phyloP scores from a whole-genome alignment of 2,113 vertebrate species.

The Cyanistes caeruleus region DNA sequence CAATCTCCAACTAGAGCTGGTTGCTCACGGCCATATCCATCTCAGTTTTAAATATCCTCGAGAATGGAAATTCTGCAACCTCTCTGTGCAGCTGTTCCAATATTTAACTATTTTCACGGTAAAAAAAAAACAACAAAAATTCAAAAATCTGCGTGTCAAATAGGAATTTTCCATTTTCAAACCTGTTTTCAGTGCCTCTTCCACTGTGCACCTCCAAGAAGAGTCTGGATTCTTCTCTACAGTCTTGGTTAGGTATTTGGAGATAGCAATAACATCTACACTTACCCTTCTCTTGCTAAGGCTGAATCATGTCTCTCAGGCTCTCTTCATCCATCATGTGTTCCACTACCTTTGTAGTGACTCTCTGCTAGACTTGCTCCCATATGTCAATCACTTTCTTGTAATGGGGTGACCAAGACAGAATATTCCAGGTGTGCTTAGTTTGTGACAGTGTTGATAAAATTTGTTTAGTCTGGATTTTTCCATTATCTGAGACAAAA shows the following conservation, averaged over 20 bases:
- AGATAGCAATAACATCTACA: slow-evolving; percentile 2
- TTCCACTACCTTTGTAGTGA: background rate
- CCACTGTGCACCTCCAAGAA: background rate
- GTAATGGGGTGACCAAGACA: background rate
- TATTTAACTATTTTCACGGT: background rate
- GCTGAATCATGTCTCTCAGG: background rate
- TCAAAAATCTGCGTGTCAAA: fast-evolving
- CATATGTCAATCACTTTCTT: background rate
- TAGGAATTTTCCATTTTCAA: background rate
- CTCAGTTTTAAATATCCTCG: background rate
- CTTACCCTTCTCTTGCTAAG: background rate
- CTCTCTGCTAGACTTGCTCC: background rate
- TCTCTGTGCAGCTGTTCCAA: background rate
- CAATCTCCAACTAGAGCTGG: background rate
- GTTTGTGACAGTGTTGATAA: background rate
- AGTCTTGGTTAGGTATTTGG: background rate
- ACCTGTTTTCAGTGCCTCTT: background rate
- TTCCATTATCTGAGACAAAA: background rate
- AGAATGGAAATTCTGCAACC: background rate
- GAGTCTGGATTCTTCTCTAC: background rate
- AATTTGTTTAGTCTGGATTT: slow-evolving; percentile 4
- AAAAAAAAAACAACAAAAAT: background rate
- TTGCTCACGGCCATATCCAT: background rate
- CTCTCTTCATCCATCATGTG: background rate
- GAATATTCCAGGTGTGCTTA: background rate